These are phyloP conservation scores for Apodemia hepburni DNA, from an alignment of 2,888 invertebrate species.

Conservation along the genomic window DNA sequence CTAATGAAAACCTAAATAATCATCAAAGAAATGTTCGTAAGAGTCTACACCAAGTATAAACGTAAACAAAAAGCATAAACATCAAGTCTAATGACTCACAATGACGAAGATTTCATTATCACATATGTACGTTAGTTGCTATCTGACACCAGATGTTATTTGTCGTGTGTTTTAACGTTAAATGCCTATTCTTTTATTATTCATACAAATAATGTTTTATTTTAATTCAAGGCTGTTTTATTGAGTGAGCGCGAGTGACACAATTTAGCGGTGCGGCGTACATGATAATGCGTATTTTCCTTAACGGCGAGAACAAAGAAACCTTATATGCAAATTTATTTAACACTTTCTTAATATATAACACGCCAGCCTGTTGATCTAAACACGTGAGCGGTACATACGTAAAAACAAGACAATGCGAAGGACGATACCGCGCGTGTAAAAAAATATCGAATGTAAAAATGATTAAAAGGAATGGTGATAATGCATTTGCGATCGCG, in stretches of 20 bases:
- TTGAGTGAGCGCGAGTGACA: conserved; percentile 55
- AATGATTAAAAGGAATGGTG: conserved; percentile 78
- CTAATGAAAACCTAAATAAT: conserved; percentile 51
- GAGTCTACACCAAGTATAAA: conserved; percentile 46
- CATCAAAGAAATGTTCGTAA: conserved; percentile 40
- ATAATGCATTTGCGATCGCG: conserved; percentile 79
- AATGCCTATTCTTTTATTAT: conserved; percentile 36
- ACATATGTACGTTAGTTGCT: conserved; percentile 67
- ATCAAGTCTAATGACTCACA: conserved; percentile 72
- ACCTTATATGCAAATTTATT: conserved; percentile 49
- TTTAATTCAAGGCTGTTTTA: conserved; percentile 50
- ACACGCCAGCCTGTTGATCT: conserved; percentile 71
- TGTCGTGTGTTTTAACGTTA: conserved; percentile 47
- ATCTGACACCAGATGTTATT: conserved; percentile 56
- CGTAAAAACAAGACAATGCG: conserved; percentile 62
- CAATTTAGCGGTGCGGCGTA: conserved; percentile 41
- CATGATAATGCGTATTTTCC: conserved; percentile 59
- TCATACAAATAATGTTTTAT: conserved; percentile 30
- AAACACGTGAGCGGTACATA: conserved; percentile 60
- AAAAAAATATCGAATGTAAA: conserved; percentile 71
- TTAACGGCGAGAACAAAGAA: conserved; percentile 70
- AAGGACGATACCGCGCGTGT: conserved; percentile 61
- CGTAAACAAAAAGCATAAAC: conserved; percentile 75
- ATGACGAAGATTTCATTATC: conserved; percentile 76
- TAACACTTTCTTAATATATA: conserved; percentile 45